These are phyloP conservation scores for Cheilosia impressa DNA, from an alignment of 2,888 invertebrate genomes.

Conservation along the genomic window DNA sequence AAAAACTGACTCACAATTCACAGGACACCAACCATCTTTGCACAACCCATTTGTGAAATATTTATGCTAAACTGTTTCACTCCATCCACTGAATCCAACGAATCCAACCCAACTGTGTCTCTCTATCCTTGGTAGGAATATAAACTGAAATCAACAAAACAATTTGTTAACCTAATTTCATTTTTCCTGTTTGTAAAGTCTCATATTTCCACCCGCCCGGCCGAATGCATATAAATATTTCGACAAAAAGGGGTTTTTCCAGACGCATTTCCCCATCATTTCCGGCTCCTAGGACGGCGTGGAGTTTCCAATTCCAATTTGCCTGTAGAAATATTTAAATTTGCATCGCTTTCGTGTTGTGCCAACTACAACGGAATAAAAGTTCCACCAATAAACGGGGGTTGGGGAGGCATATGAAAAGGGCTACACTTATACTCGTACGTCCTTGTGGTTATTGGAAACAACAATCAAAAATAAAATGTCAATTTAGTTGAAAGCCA, in stretches of 20 bases:
- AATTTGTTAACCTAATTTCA: slow-evolving; percentile 59
- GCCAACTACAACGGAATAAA: slow-evolving; percentile 6
- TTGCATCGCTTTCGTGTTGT: not conserved
- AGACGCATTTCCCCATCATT: slow-evolving; percentile 35
- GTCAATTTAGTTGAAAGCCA: no score
- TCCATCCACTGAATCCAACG: not conserved
- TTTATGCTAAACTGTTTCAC: no score
- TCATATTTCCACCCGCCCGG: slow-evolving; percentile 14
- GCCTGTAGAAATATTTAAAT: slow-evolving; percentile 30
- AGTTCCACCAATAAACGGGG: not conserved
- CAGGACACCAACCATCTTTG: no score
- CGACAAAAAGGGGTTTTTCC: slow-evolving; percentile 10
- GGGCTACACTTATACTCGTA: no score
- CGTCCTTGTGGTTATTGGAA: no score
- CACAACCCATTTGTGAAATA: no score
- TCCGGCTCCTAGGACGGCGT: slow-evolving; percentile 19
- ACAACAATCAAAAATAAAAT: no score
- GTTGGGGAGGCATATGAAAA: no score
- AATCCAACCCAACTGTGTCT: not conserved
- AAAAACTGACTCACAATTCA: no score
- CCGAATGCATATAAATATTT: not conserved
- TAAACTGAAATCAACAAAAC: slow-evolving; percentile 43
- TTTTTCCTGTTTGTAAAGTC: slow-evolving; percentile 50
- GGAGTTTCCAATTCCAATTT: slow-evolving; percentile 31
- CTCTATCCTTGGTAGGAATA: no score